Percentiles rank a stretch among this genome's conserved stretches.
Evolutionary conservation across 1,140 invertebrate genomes (phyloP).

Genomic region (Orussus abietinus): DNA sequence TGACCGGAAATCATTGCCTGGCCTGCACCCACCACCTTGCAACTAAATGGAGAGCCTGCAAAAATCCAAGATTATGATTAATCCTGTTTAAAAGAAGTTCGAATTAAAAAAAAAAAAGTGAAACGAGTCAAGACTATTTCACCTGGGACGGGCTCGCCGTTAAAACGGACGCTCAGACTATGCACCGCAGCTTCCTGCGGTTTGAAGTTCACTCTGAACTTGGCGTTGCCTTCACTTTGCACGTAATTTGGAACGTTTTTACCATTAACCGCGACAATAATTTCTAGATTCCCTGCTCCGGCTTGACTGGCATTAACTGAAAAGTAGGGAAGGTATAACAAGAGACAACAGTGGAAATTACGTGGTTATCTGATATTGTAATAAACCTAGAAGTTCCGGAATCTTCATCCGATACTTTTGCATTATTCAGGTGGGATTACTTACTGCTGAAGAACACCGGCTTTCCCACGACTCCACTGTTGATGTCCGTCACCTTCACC

Average conservation of each 20-base stretch:
- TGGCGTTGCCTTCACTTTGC: conserved; percentile 93
- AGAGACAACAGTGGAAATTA: conserved; percentile 10
- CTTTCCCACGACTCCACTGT: conserved; percentile 83
- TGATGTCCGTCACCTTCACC: conserved; percentile 87
- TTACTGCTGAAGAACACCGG: conserved; percentile 91
- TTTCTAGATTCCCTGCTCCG: conserved; percentile 94
- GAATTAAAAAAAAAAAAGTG: too few species aligned
- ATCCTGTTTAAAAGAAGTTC: too few species aligned
- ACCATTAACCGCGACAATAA: conserved; percentile 95
- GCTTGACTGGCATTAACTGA: conserved; percentile 75
- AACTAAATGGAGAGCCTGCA: conserved; percentile 81
- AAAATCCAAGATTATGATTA: too few species aligned
- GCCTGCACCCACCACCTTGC: conserved; percentile 66
- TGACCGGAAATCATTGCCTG: conserved; percentile 60
- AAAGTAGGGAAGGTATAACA: conserved; percentile 21
- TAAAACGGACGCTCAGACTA: conserved; percentile 89
- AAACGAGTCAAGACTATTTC: too few species aligned
- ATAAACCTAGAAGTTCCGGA: not conserved
- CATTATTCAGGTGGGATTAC: conserved; percentile 49
- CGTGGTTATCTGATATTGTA: not conserved
- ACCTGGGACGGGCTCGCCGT: conserved; percentile 90
- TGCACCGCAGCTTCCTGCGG: conserved; percentile 88
- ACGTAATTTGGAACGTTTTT: conserved; percentile 98
- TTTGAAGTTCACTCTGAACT: conserved; percentile 94
- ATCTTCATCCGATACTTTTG: not conserved